A percentile compares a stretch with the other conserved stretches of the same genome.
phyloP scores from a whole-genome alignment of 2,113 vertebrate species.

The Coptodon rendalli region DNA sequence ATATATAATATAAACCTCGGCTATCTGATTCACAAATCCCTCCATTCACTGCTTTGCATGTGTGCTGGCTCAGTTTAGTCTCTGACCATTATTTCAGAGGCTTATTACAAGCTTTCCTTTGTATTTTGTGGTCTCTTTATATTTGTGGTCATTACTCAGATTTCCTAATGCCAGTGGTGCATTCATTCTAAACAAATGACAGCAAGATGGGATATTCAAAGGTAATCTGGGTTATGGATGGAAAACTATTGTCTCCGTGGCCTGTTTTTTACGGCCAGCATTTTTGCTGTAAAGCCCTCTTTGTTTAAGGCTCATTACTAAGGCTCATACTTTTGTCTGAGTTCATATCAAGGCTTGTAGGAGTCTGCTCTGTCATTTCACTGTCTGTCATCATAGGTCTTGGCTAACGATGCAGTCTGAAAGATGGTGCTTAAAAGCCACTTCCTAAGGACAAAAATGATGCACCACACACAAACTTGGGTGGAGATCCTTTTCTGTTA shows the following conservation, averaged over 20 bases:
- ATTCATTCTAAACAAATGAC: background rate
- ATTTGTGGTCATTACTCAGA: constrained; percentile 23
- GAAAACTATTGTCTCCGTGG: background rate
- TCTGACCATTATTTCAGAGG: background rate
- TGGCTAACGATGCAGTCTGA: background rate
- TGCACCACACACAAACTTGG: background rate
- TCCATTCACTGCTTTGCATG: constrained; percentile 2
- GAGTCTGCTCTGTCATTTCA: background rate
- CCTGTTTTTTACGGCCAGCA: background rate
- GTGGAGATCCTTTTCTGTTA: background rate
- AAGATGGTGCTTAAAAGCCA: background rate
- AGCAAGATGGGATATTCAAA: background rate
- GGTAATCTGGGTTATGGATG: background rate
- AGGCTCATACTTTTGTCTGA: background rate
- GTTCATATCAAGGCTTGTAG: background rate
- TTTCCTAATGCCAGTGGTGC: background rate
- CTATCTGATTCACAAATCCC: background rate
- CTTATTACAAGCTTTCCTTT: background rate
- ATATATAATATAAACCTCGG: background rate
- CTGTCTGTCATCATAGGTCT: background rate
- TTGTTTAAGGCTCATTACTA: background rate
- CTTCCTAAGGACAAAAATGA: background rate
- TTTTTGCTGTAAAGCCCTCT: background rate
- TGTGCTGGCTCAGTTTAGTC: background rate
- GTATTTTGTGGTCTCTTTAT: background rate